These are phyloP conservation scores for Cordilura impudica DNA, from an alignment of 2,888 invertebrate genomes.

Conservation along the genomic window DNA sequence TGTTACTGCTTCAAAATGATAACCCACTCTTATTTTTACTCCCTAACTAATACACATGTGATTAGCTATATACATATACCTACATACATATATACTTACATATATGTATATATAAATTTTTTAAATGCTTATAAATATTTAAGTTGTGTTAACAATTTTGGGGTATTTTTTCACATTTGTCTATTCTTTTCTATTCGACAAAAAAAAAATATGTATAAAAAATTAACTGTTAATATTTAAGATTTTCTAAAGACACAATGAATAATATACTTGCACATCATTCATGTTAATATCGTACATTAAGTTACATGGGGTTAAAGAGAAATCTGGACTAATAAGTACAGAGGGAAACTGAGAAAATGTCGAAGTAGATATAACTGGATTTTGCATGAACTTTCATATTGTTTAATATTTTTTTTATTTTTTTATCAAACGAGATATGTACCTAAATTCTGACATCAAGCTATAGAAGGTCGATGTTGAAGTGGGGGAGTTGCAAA, in stretches of 20 bases:
- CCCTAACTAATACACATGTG: neutral
- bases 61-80: neutral
- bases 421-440: neutral
- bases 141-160: neutral
- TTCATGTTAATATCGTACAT: neutral
- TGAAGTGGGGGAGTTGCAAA: neutral
- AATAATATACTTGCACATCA: neutral
- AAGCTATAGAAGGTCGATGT: constrained; percentile 26
- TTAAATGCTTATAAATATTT: constrained; percentile 30
- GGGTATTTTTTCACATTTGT: neutral
- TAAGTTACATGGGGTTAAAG: constrained; percentile 1
- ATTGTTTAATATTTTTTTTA: neutral
- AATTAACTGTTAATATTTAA: constrained; percentile 54
- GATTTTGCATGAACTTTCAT: neutral
- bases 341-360: constrained; percentile 13
- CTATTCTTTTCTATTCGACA: neutral
- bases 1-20: constrained; percentile 14
- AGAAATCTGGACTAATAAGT: too few relatives aligned
- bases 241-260: constrained; percentile 31
- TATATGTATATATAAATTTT: constrained; percentile 24
- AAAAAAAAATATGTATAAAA: constrained; percentile 36
- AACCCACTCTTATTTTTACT: neutral
- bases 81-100: neutral
- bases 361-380: too few relatives aligned
- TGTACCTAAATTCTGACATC: constrained; percentile 11